A percentile compares a stretch with the other conserved stretches of the same genome.
phyloP scores from a whole-genome alignment of 1,140 invertebrate species.

The Chironomus tepperi region DNA sequence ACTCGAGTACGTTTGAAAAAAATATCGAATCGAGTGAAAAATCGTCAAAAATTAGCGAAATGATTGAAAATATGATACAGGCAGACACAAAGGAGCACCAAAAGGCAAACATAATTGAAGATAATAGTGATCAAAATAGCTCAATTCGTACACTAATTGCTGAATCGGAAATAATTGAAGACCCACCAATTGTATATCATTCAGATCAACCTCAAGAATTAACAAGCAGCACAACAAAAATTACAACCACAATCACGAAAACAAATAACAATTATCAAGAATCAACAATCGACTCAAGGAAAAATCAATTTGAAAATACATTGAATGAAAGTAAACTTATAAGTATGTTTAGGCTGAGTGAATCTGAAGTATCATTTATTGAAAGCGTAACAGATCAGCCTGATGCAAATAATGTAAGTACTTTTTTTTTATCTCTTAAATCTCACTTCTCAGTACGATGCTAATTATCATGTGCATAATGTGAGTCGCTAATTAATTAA shows the following conservation, averaged over 20 bases:
- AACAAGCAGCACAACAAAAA: not conserved
- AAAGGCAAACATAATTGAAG: not conserved
- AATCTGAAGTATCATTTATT: slow-evolving; percentile 1
- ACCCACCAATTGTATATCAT: not conserved
- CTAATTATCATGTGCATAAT: not conserved
- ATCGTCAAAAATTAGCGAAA: slow-evolving; percentile 16
- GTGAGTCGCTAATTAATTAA: not conserved
- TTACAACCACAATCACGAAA: not conserved
- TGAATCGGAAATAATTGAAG: not conserved
- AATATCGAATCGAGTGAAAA: not conserved
- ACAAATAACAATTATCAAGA: not conserved
- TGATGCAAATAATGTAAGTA: not conserved
- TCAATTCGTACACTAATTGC: not conserved
- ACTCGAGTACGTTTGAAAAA: slow-evolving; percentile 4
- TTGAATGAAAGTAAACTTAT: not conserved
- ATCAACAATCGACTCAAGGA: not conserved
- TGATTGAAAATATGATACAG: slow-evolving; percentile 8
- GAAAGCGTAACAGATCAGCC: not conserved
- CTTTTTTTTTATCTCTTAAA: not conserved
- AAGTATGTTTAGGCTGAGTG: not conserved
- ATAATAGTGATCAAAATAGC: not conserved
- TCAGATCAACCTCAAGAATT: not conserved
- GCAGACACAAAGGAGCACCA: not conserved
- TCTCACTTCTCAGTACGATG: not conserved
- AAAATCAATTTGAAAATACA: not conserved